Evolutionary conservation across 2,888 invertebrate species (phyloP).

Genomic region (Linyphia triangularis): DNA sequence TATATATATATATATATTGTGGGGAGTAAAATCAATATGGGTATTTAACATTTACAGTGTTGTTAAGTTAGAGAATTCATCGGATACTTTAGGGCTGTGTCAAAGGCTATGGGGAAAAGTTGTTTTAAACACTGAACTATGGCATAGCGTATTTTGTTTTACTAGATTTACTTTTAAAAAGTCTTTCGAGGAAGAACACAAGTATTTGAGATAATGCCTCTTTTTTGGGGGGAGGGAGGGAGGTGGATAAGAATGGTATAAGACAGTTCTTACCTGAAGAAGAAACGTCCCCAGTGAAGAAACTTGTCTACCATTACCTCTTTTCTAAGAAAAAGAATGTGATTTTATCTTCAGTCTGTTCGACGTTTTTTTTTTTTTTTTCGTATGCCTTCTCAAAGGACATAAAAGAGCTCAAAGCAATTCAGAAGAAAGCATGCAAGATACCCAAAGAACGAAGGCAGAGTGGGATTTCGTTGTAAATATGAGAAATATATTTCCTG

Average conservation of each 20-base stretch:
- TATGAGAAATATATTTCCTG: conserved; percentile 3
- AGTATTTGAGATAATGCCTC: not conserved
- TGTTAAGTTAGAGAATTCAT: too few species aligned
- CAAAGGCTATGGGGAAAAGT: too few species aligned
- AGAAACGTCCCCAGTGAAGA: not conserved
- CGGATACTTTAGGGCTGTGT: too few species aligned
- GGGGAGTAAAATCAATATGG: too few species aligned
- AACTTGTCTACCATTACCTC: not conserved
- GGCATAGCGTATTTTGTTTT: not conserved
- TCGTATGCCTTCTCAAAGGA: conserved; percentile 7
- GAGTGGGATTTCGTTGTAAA: not conserved
- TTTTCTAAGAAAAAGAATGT: not conserved
- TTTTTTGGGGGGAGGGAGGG: too few species aligned
- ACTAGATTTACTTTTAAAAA: not conserved
- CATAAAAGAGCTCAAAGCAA: conserved; percentile 33
- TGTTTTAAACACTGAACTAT: not conserved
- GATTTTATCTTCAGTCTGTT: not conserved
- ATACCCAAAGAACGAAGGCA: not conserved
- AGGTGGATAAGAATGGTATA: not conserved
- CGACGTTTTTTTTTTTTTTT: conserved; percentile 2
- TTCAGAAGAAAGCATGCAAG: not conserved
- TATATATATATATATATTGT: too few species aligned
- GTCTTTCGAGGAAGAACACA: not conserved
- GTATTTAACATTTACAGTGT: too few species aligned
- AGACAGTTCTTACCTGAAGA: not conserved